Percentiles rank a stretch among this genome's conserved stretches.
Conservation (phyloP, 2,113 vertebrate genomes). For the Varanus komodoensis region DNA sequence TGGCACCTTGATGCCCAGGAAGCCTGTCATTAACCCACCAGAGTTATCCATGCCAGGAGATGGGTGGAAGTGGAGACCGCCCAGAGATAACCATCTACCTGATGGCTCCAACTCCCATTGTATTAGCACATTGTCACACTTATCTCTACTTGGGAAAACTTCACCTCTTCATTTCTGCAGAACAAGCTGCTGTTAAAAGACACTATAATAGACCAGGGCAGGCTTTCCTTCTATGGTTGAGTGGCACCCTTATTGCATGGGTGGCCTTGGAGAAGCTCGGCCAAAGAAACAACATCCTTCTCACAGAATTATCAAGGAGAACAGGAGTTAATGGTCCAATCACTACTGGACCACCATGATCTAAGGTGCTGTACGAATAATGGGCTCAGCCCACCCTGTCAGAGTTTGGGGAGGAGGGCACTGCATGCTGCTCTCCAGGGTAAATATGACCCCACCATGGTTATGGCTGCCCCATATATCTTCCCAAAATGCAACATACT, state of each 20-base stretch:
- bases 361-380: neutral
- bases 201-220: neutral
- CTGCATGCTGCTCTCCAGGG: neutral
- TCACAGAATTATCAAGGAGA: too few relatives aligned
- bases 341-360: too few relatives aligned
- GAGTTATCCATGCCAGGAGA: too few relatives aligned
- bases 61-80: too few relatives aligned
- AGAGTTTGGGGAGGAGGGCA: neutral
- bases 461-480: neutral
- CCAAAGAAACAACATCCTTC: neutral
- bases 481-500: neutral
- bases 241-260: neutral
- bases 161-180: neutral
- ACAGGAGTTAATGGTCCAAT: too few relatives aligned
- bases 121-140: neutral
- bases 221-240: neutral
- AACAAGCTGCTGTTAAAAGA: neutral
- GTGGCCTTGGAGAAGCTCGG: neutral
- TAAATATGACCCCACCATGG: neutral
- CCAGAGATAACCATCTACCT: too few relatives aligned
- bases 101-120: too few relatives aligned
- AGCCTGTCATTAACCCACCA: too few relatives aligned
- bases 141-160: neutral
- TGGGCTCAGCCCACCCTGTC: neutral
- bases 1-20: too few relatives aligned